Evolutionary conservation across 2,888 invertebrate species (phyloP).

Genomic region (Sylvicola fuscatus): DNA sequence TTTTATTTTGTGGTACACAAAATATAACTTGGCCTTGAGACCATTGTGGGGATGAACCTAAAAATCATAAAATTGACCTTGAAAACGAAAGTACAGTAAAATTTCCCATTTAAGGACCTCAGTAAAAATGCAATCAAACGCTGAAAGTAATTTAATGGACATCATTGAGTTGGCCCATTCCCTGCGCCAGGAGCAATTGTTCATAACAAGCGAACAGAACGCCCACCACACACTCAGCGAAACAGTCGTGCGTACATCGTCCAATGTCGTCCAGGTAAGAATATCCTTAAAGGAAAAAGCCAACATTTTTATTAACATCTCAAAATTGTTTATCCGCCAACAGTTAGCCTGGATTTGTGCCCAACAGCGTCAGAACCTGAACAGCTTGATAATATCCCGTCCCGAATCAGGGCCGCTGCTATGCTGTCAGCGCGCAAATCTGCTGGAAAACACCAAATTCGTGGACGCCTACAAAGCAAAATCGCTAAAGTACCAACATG

Average conservation of each 20-base stretch:
- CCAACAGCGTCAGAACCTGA: conserved; percentile 65
- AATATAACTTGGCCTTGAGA: too few species aligned
- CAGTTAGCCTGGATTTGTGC: conserved; percentile 75
- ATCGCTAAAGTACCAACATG: conserved; percentile 48
- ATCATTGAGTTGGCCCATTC: conserved; percentile 26
- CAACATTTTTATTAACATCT: background rate
- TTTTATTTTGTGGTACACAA: too few species aligned
- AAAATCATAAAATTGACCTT: too few species aligned
- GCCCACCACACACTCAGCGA: conserved; percentile 59
- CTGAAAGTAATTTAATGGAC: conserved; percentile 23
- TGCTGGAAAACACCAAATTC: conserved; percentile 42
- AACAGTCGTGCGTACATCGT: conserved; percentile 36
- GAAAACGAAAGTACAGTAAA: too few species aligned
- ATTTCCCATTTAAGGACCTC: background rate
- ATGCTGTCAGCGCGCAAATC: conserved; percentile 50
- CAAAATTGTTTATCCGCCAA: conserved; percentile 7
- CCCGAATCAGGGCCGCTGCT: conserved; percentile 55
- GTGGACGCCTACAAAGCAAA: conserved; percentile 67
- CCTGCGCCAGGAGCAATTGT: conserved; percentile 49
- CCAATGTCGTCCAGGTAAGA: conserved; percentile 28
- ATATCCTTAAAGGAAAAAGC: background rate
- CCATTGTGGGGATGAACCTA: too few species aligned
- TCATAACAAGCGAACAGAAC: conserved; percentile 67
- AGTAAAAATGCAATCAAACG: conserved; percentile 18
- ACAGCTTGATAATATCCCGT: conserved; percentile 50